Evolutionary conservation across 2,797 vertebrate genomes (phyloP).

Genomic region (Melanotaenia parkinsoni): DNA sequence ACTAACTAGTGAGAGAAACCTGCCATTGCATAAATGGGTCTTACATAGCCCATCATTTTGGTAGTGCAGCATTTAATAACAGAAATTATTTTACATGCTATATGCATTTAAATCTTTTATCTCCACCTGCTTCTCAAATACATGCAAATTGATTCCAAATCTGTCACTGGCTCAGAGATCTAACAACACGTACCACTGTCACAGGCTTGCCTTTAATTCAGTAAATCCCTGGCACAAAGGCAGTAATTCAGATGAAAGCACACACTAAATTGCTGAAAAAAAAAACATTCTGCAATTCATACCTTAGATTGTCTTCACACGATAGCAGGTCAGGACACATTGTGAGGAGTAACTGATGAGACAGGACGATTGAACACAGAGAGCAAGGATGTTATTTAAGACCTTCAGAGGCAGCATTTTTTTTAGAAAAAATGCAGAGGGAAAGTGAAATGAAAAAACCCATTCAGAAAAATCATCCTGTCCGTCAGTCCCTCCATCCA

Average conservation of each 20-base stretch:
- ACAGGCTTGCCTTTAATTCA: not conserved
- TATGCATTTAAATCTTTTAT: not conserved
- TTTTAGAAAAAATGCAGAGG: conserved; percentile 21
- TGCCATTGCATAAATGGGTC: not conserved
- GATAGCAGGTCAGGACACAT: not conserved
- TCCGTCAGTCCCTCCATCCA: not conserved
- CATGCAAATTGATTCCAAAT: not conserved
- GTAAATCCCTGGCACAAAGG: conserved; percentile 1
- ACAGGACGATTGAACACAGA: conserved; percentile 26
- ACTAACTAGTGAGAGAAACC: not conserved
- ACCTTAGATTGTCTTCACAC: conserved; percentile 4
- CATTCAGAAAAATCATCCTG: conserved; percentile 15
- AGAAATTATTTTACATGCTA: not conserved
- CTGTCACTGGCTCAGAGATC: not conserved
- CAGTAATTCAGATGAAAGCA: not conserved
- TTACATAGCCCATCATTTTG: not conserved
- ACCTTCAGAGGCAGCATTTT: conserved; percentile 13
- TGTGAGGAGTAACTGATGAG: conserved; percentile 26
- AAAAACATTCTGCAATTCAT: conserved; percentile 1
- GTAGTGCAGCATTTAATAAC: not conserved
- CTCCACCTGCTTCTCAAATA: not conserved
- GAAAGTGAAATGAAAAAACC: conserved; percentile 29
- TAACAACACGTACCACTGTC: not conserved
- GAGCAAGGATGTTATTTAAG: conserved; percentile 42
- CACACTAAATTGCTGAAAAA: not conserved